Evolutionary conservation across 2,797 vertebrate genomes (phyloP).

Genomic region (Sebastes glaucus): DNA sequence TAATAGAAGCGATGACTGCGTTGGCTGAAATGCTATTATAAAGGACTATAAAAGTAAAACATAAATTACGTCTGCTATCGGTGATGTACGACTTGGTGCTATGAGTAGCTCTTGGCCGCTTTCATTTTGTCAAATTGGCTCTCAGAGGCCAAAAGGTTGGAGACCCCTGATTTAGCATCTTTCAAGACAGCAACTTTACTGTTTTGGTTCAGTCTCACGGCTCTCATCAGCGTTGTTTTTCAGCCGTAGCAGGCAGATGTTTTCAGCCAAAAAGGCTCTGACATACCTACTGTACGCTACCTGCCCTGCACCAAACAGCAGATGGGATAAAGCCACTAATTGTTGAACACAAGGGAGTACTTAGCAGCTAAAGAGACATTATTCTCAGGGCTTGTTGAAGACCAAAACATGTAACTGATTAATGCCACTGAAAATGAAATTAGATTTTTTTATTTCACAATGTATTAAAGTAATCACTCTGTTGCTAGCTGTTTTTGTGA

Average conservation of each 20-base stretch:
- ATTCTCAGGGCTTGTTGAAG: not conserved
- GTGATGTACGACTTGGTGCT: not conserved
- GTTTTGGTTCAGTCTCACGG: not conserved
- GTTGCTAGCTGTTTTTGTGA: not conserved
- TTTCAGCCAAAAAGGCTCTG: not conserved
- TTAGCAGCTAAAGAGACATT: not conserved
- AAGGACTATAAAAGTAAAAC: not conserved
- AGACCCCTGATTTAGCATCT: not conserved
- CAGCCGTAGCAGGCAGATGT: not conserved
- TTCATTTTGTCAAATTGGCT: not conserved
- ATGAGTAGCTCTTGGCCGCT: not conserved
- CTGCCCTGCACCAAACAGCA: not conserved
- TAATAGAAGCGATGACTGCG: not conserved
- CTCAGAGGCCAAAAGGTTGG: not conserved
- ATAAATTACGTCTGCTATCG: not conserved
- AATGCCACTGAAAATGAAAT: not conserved
- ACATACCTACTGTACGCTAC: not conserved
- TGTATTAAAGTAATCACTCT: not conserved
- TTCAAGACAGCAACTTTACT: not conserved
- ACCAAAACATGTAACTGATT: not conserved
- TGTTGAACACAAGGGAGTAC: not conserved
- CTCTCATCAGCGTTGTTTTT: not conserved
- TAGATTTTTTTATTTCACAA: not conserved
- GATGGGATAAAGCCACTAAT: not conserved
- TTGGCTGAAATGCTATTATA: not conserved